A percentile compares a stretch with the other conserved stretches of the same genome.
These are phyloP conservation scores for Lanius collurio DNA, from an alignment of 2,113 vertebrate species.

Conservation along the genomic window DNA sequence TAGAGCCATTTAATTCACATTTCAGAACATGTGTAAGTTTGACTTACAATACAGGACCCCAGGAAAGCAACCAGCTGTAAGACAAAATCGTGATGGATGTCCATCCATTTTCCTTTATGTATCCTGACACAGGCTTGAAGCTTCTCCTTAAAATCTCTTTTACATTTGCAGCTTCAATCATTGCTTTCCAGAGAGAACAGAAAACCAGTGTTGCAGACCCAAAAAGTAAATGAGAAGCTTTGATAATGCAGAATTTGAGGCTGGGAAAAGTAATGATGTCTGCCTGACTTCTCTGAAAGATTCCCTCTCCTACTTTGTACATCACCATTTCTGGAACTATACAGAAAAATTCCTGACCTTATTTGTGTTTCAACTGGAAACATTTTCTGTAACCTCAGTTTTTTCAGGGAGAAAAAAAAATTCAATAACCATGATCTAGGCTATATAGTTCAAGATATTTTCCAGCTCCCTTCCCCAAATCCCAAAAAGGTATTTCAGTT, in stretches of 20 bases:
- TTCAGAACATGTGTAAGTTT: not conserved
- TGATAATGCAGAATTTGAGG: not conserved
- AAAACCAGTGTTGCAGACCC: not conserved
- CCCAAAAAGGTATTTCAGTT: not conserved
- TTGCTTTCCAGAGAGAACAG: not conserved
- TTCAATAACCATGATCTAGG: not conserved
- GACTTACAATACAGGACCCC: not conserved
- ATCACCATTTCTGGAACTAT: not conserved
- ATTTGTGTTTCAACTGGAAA: not conserved
- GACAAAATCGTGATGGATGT: not conserved
- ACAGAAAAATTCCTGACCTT: not conserved
- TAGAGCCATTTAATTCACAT: not conserved
- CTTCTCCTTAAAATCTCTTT: not conserved
- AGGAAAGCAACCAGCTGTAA: not conserved
- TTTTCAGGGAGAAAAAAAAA: not conserved
- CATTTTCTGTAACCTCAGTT: not conserved
- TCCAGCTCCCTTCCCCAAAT: not conserved
- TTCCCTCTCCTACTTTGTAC: not conserved
- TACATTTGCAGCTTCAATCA: not conserved
- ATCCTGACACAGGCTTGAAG: not conserved
- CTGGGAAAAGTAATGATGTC: not conserved
- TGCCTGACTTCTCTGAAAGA: not conserved
- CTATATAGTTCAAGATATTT: not conserved
- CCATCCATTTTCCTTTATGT: not conserved
- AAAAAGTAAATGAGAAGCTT: not conserved